phyloP scores from a whole-genome alignment of 1,140 invertebrate genomes.

The Bombus terrestris region DNA sequence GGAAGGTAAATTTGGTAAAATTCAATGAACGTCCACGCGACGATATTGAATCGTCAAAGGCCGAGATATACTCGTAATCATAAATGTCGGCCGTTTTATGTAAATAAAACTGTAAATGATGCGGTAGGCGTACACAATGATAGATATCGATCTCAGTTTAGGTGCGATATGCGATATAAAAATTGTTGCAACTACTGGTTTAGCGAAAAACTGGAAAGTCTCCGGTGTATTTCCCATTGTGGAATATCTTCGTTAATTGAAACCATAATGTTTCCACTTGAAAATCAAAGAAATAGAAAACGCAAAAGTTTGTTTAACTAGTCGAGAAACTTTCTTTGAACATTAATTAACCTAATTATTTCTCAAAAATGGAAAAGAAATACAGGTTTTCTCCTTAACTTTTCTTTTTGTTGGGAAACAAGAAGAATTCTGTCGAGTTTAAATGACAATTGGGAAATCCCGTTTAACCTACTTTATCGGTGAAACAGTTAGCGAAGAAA shows the following conservation, averaged over 20 bases:
- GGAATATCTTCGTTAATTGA: too few relatives aligned
- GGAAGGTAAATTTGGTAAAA: background rate
- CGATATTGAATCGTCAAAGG: conserved; percentile 36
- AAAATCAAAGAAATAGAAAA: too few relatives aligned
- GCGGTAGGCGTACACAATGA: background rate
- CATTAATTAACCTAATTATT: conserved; percentile 7
- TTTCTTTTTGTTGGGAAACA: background rate
- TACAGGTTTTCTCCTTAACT: background rate
- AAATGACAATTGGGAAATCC: background rate
- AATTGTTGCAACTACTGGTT: too few relatives aligned
- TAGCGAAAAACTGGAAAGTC: too few relatives aligned
- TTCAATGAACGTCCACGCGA: conserved; percentile 29
- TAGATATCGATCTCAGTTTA: background rate
- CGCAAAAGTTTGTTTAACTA: background rate
- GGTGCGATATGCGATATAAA: too few relatives aligned
- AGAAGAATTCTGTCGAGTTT: background rate
- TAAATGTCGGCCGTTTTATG: conserved; percentile 32
- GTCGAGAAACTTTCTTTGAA: background rate
- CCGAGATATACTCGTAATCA: conserved; percentile 31
- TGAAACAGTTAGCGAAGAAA: background rate
- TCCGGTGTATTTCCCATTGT: too few relatives aligned
- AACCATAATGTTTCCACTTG: too few relatives aligned
- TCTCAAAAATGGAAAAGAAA: background rate
- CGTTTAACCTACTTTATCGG: background rate
- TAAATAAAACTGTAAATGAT: conserved; percentile 25